phyloP scores from a whole-genome alignment of 2,113 vertebrate genomes.

The Gallinago media region DNA sequence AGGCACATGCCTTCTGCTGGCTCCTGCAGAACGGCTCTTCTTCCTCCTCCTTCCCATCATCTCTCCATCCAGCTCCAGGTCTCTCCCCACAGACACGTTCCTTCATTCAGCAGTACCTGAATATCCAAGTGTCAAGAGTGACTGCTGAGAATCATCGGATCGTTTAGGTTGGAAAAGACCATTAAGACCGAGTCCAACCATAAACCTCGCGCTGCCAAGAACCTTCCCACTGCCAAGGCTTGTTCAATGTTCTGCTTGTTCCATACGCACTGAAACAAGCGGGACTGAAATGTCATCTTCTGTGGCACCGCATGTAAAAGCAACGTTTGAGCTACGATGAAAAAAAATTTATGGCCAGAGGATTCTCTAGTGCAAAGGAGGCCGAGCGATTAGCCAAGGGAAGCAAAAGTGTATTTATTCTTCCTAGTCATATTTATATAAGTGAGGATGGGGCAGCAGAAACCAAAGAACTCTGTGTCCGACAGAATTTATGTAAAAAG shows the following conservation, averaged over 20 bases:
- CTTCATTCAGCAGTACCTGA: neutral
- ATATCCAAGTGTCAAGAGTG: neutral
- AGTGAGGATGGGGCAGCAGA: neutral
- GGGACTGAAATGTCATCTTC: neutral
- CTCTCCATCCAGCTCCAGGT: neutral
- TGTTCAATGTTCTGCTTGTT: neutral
- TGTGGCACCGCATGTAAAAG: neutral
- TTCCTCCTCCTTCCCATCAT: neutral
- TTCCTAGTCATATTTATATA: neutral
- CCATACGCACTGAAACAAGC: neutral
- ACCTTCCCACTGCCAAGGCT: neutral
- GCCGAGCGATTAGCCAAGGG: neutral
- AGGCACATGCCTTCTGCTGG: neutral
- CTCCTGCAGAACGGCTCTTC: neutral
- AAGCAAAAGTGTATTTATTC: neutral
- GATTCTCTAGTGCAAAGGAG: neutral
- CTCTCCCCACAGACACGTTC: neutral
- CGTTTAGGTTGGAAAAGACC: neutral
- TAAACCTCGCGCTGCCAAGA: neutral
- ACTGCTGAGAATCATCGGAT: neutral
- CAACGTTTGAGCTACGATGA: neutral
- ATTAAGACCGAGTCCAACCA: accelerated
- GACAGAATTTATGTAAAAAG: neutral
- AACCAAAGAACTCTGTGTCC: neutral
- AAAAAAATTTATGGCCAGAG: neutral